Base-by-base conservation (phyloP, 2,888 invertebrate genomes). In the Pollenia griseotomentosa region DNA sequence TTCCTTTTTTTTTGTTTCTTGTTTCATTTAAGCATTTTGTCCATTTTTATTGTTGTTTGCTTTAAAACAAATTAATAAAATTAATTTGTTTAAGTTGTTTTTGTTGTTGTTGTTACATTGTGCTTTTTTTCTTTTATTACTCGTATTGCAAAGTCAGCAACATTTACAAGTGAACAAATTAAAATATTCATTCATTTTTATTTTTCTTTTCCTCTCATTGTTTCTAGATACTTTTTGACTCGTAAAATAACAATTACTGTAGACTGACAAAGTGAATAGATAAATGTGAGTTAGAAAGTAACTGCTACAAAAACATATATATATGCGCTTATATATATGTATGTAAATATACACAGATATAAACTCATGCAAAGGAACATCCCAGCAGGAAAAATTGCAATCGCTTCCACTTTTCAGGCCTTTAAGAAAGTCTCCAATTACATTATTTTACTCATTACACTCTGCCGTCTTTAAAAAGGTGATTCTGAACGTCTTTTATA, bases 21-120 rank as follows among this genome's bases (percentile, higher is more conserved):
- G 16, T 71, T 78, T 10, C 19, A 42, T 53, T 40, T 5, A 55
- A 23, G 16, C 5, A 12, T 44, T 57, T 78, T 74, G 33, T 33
- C 33, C 33, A 6, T 46, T 73, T 44, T 53, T 44, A 16, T 55
- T 42, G 44, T 65, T 57, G 42, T 81, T 55, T 78, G 66, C 83
- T 83, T 83, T 61, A 83, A 82, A 63, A 84, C 75, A 78, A 81
- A 79, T 86, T 86, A 79, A 82, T 71, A 51, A 82, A 85, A 80
- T 84, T 84, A 75, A 81, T 80, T 79, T 81, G 75, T 80, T 73
- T 73, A 66, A 84, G 84, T 73, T 82, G 80, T 40, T 87, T 81
- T 57, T 73, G 48, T 59, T 68, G 55, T 75, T 74, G 48, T 71
- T 40, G 79, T 46, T 59, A 42, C 53, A 40, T 83, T 63, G 19